Evolutionary conservation across 2,888 invertebrate genomes (phyloP).

Genomic region (Troides oblongomaculatus): DNA sequence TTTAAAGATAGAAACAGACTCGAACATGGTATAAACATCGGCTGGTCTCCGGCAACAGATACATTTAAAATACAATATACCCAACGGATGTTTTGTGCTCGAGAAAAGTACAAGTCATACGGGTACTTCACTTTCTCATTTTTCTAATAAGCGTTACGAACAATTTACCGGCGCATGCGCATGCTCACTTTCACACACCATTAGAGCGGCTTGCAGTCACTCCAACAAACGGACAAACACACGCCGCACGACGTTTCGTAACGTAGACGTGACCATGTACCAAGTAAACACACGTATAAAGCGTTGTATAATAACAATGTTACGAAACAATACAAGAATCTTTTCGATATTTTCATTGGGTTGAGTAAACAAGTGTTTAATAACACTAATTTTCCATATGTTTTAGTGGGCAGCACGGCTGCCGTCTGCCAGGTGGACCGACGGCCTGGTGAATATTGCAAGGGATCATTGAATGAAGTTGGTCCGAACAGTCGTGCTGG

Average conservation of each 20-base stretch:
- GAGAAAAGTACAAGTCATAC: slow-evolving; percentile 15
- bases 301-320: slow-evolving; percentile 6
- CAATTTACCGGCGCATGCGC: slow-evolving; percentile 8
- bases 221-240: not conserved
- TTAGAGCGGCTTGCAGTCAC: slow-evolving; percentile 8
- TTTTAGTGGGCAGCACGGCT: not conserved
- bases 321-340: not conserved
- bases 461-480: too few species aligned
- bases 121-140: slow-evolving; percentile 22
- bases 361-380: not conserved
- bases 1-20: too few species aligned
- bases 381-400: not conserved
- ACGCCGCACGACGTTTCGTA: not conserved
- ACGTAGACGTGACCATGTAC: slow-evolving; percentile 18
- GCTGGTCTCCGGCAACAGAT: too few species aligned
- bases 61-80: not conserved
- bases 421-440: too few species aligned
- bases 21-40: too few species aligned
- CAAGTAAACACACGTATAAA: slow-evolving; percentile 7
- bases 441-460: too few species aligned
- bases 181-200: slow-evolving; percentile 24
- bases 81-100: not conserved
- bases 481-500: too few species aligned
- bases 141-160: slow-evolving; percentile 18
- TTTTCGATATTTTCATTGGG: not conserved